Evolutionary conservation across 2,797 vertebrate genomes (phyloP), one percentile per base, ranked within the genome.

Genomic region (Chromis chromis): DNA sequence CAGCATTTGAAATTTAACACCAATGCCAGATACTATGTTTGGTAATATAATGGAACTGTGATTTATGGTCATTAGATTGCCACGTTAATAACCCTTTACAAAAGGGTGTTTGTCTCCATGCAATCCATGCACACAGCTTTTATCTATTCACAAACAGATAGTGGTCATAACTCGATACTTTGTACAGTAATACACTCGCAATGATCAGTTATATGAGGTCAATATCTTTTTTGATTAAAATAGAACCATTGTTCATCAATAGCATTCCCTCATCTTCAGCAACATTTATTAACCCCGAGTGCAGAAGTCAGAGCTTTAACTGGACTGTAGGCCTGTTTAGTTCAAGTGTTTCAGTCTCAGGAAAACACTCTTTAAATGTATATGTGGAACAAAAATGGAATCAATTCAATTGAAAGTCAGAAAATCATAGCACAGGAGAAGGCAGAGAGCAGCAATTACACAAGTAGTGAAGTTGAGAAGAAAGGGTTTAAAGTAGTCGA

Each of bases 91-190:
- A 65, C 66, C 39, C 21, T 39, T 13, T 50, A 92, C 87, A 90
- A 90, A 79, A 80, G 52, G 44, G 6, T 70, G 71, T 80, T 80
- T 92, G 84, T 91, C 54, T 78, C 77, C 65, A 64, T n/a, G 36
- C 36, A 46, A 78, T 49, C 72, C 76, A 57, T 50, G 72, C 1
- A 70, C 71, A 62, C 56, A 78, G 54, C 58, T 71, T 82, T 79
- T 83, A 87, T 90, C 79, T 65, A 36, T 74, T 66, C 74, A 79
- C 48, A 72, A 66, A 82, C 0, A 74, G 55, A 92, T 79, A 85
- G 77, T 74, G 79, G 82, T 63, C 40, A 64, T 61, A 59, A 63
- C 54, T 1, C 69, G 48, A 82, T 74, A 81, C 81, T 81, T 73
- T 85, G 74, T 11, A 74, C 78, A 31, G 71, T 73, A 57, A 81